Evolutionary conservation across 1,140 invertebrate genomes (phyloP), one percentile per base, ranked within the genome.

Genomic region (Marisa cornuarietis): DNA sequence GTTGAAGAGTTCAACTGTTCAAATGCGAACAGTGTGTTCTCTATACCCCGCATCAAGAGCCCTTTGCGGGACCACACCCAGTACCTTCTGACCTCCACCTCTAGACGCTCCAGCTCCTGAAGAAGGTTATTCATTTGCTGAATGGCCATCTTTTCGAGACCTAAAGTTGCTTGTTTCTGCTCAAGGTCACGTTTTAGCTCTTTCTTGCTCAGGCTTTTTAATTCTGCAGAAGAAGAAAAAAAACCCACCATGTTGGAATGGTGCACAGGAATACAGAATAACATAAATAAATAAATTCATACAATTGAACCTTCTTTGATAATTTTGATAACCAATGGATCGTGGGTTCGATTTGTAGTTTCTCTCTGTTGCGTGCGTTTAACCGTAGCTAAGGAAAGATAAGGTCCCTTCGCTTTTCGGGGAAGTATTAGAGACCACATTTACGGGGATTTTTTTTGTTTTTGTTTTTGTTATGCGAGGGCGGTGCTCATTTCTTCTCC

Each of bases 121-220:
- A 77, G 65, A 62, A 77, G 65, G 22, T 77, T 51, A 18, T 68
- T n/a, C 65, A 77, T 63, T 63, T 77, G 76, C 26, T 22, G 51
- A 42, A 77, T 52, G 76, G 54, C 63, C 54, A 77, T n/a, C 63
- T 66, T 77, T 51, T 77, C 22, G 14, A 68, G 76, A 65, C 42
- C 76, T 6, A 77, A 63, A 18, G 62, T 24, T 49, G 76, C 49
- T 63, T 77, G 62, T 13, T 65, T 31, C 65, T 77, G 63, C 24
- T 68, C 76, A 42, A 77, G 65, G 18, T 62, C 51, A 22, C 51
- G 42, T 51, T 77, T 42, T 49, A 77, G 76, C 42, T 69, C 76
- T 24, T 68, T 77, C 31, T 77, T 52, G 18, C 68, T 68, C 65
- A 77, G 42, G 6, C 63, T 51, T 8, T 26, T 68, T 63, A 77